phyloP scores from a whole-genome alignment of 2,888 invertebrate species.

The Venusia cambrica region DNA sequence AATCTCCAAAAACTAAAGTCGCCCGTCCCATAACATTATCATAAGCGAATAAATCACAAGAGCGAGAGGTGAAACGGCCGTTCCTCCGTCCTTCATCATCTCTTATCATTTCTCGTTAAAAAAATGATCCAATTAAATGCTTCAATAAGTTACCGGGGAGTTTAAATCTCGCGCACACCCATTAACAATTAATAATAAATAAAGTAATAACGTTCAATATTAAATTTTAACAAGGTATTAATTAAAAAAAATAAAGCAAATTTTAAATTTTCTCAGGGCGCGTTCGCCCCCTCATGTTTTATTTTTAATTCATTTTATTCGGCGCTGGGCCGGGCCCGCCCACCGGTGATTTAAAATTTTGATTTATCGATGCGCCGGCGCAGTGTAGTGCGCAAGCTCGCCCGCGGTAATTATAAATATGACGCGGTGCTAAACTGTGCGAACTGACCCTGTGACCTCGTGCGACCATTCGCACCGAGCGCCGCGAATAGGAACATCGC shows the following conservation, averaged over 20 bases:
- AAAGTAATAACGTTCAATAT: constrained; percentile 81
- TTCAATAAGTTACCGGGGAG: constrained; percentile 76
- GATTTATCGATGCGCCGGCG: constrained; percentile 71
- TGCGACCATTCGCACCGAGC: constrained; percentile 45
- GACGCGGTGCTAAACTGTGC: constrained; percentile 79
- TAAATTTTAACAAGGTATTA: constrained; percentile 82
- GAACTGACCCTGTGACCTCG: constrained; percentile 65
- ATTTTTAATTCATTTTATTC: constrained; percentile 81
- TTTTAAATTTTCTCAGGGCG: constrained; percentile 78
- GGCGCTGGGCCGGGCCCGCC: constrained; percentile 73
- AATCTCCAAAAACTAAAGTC: constrained; percentile 13
- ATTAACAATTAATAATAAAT: too few relatives aligned
- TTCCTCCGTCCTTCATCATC: constrained; percentile 58
- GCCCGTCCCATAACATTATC: constrained; percentile 23
- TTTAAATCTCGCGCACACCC: constrained; percentile 77
- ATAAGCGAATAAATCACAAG: constrained; percentile 45
- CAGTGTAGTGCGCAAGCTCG: constrained; percentile 50
- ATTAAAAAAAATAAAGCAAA: constrained; percentile 81
- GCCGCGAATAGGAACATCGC: constrained; percentile 1
- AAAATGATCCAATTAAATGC: constrained; percentile 76
- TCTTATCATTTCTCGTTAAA: constrained; percentile 75
- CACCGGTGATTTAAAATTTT: constrained; percentile 81
- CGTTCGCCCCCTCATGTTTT: constrained; percentile 72
- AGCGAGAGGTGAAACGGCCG: constrained; percentile 50
- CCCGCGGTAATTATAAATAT: constrained; percentile 77